phyloP scores from a whole-genome alignment of 2,113 vertebrate species.

The Leptodactylus fuscus region DNA sequence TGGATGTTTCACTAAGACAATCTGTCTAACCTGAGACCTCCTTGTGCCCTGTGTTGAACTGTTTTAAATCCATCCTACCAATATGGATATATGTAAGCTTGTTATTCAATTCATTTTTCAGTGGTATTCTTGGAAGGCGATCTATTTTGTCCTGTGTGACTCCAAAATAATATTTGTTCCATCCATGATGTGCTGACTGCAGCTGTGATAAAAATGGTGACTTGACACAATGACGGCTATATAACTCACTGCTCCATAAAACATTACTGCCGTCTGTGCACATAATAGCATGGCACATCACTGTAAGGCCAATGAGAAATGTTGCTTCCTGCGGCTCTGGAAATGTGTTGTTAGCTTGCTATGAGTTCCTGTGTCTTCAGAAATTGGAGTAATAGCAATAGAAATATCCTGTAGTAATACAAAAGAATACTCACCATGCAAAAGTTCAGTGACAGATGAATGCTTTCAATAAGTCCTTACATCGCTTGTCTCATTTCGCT shows the following conservation, averaged over 20 bases:
- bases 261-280: background rate
- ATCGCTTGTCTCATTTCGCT: background rate
- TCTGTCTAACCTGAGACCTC: background rate
- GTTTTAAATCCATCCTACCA: background rate
- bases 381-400: background rate
- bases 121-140: background rate
- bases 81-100: background rate
- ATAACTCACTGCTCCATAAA: background rate
- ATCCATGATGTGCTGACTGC: background rate
- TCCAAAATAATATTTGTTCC: background rate
- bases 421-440: slow-evolving; percentile 3
- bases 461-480: background rate
- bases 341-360: background rate
- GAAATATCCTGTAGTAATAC: background rate
- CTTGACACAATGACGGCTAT: background rate
- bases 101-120: background rate
- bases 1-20: too few species aligned
- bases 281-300: background rate
- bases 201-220: background rate
- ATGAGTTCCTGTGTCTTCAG: background rate
- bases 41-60: background rate
- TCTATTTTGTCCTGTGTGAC: background rate
- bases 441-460: background rate
- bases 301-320: background rate
- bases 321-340: background rate